Evolutionary conservation across 53 echinoderm and acorn worm species (phyloP).

Genomic region (Zoroaster sp.): DNA sequence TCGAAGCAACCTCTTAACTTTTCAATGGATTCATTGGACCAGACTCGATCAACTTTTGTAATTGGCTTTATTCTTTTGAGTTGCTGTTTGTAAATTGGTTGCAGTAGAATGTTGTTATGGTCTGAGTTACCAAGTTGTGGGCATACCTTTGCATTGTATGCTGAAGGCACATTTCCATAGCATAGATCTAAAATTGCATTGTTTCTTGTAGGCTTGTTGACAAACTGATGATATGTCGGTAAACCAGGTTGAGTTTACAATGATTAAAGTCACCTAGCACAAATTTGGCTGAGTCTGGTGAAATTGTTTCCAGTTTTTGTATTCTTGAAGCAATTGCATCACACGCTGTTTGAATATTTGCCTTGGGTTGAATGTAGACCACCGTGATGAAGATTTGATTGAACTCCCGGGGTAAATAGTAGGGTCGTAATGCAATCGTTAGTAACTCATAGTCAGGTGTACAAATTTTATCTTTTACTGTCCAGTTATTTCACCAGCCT

Average conservation of each 20-base stretch:
- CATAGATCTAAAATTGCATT: constrained; percentile 55
- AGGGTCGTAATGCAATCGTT: constrained; percentile 40
- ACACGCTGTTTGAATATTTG: constrained; percentile 31
- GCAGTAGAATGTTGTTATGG: constrained; percentile 61
- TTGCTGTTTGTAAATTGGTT: constrained; percentile 49
- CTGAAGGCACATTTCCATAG: constrained; percentile 43
- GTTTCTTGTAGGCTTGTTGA: constrained; percentile 29
- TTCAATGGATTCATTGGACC: constrained; percentile 15
- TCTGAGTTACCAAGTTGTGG: constrained; percentile 62
- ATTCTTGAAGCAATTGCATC: constrained; percentile 23
- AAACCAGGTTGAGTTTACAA: constrained; percentile 11
- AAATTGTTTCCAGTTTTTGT: constrained; percentile 1
- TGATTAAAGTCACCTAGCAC: constrained; percentile 67
- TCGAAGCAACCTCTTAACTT: constrained; percentile 2
- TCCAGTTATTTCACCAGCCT: constrained; percentile 4
- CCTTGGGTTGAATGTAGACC: constrained; percentile 59
- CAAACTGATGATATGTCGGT: constrained; percentile 55
- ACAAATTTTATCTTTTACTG: not conserved
- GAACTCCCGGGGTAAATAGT: constrained; percentile 70
- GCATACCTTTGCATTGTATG: constrained; percentile 19
- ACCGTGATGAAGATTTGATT: constrained; percentile 51
- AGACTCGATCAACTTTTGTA: not conserved
- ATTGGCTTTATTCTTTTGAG: constrained; percentile 7
- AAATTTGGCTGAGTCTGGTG: constrained; percentile 61
- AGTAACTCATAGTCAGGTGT: constrained; percentile 28